phyloP scores from a whole-genome alignment of 2,113 vertebrate genomes.

The Tricholaema leucomelas region DNA sequence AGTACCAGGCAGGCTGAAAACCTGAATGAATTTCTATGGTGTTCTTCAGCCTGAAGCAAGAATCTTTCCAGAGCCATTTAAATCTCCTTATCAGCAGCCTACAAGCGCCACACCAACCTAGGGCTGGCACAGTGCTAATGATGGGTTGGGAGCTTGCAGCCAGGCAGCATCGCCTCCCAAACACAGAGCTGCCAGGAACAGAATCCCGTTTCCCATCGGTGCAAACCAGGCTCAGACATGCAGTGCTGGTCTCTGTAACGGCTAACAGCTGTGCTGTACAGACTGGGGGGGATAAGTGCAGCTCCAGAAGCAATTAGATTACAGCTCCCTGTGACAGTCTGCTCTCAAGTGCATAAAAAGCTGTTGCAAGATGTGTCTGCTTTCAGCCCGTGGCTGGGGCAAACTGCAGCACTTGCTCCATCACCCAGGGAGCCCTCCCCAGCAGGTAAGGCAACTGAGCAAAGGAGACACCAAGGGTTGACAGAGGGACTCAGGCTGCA shows the following conservation, averaged over 20 bases:
- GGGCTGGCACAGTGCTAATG: conserved; percentile 25
- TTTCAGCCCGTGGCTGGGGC: not conserved
- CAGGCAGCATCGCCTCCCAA: not conserved
- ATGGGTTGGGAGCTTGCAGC: conserved; percentile 10
- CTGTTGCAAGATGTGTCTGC: conserved; percentile 15
- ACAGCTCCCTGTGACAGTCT: conserved; percentile 37
- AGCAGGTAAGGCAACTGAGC: too few relatives aligned
- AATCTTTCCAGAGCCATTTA: conserved; percentile 70
- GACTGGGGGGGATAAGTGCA: conserved; percentile 3
- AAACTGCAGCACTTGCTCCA: too few relatives aligned
- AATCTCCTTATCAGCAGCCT: conserved; percentile 74
- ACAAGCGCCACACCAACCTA: conserved; percentile 55
- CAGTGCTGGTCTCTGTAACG: conserved; percentile 55
- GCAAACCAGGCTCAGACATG: conserved; percentile 43
- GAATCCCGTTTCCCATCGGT: conserved; percentile 57
- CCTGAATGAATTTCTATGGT: conserved; percentile 67
- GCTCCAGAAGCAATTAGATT: conserved; percentile 65
- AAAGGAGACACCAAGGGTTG: too few relatives aligned
- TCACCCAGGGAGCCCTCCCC: too few relatives aligned
- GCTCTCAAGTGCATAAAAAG: conserved; percentile 47
- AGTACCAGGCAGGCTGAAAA: conserved; percentile 7
- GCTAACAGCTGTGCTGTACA: conserved; percentile 44
- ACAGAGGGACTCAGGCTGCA: too few relatives aligned
- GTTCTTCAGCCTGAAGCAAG: conserved; percentile 61
- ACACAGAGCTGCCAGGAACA: conserved; percentile 39